These are phyloP conservation scores for Grapholita molesta DNA, from an alignment of 1,140 invertebrate species.

Conservation along the genomic window DNA sequence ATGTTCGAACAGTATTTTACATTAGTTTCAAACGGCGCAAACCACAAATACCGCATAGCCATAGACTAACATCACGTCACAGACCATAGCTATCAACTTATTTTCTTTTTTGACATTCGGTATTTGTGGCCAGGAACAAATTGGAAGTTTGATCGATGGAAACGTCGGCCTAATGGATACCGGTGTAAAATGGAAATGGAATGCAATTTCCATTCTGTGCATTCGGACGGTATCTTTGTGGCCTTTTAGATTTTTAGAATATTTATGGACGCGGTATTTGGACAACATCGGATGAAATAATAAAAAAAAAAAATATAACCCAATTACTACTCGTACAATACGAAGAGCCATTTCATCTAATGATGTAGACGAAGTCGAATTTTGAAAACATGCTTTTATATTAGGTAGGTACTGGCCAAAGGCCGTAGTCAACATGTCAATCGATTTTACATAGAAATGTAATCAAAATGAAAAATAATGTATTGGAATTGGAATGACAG, in stretches of 20 bases:
- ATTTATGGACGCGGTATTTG: slow-evolving; percentile 3
- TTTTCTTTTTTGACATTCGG: slow-evolving; percentile 7
- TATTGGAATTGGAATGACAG: too few species aligned
- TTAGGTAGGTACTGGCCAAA: too few species aligned
- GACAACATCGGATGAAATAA: background rate
- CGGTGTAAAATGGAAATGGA: background rate
- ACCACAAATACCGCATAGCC: background rate
- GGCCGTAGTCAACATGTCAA: too few species aligned
- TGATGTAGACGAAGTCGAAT: too few species aligned
- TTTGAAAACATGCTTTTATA: too few species aligned
- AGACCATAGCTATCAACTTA: background rate
- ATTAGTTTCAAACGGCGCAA: background rate
- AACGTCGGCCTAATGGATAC: slow-evolving; percentile 13
- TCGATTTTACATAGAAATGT: too few species aligned
- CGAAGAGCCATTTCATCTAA: too few species aligned
- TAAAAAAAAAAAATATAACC: too few species aligned
- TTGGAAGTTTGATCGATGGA: slow-evolving; percentile 16
- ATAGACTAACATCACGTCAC: slow-evolving; percentile 7
- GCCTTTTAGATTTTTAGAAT: slow-evolving; percentile 6
- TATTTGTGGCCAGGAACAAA: slow-evolving; percentile 14
- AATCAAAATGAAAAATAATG: too few species aligned
- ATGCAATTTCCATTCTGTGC: slow-evolving; percentile 8
- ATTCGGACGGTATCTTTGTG: slow-evolving; percentile 12
- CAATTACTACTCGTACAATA: too few species aligned
- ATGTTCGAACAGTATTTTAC: background rate